Evolutionary conservation across 2,797 vertebrate species (phyloP).

Genomic region (Garrulus glandarius): DNA sequence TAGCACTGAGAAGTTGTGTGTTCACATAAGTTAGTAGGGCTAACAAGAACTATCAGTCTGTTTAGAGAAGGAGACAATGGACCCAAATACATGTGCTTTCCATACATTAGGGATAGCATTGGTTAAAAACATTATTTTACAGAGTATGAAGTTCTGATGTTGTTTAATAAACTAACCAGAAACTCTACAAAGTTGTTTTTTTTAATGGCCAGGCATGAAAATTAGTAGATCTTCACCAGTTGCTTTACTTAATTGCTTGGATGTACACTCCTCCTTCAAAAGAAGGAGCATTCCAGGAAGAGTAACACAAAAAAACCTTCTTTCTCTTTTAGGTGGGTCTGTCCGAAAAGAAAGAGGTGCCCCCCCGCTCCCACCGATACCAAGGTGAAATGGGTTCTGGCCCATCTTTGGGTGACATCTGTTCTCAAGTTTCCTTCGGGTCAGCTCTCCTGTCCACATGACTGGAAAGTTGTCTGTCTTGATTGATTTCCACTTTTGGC

Average conservation of each 20-base stretch:
- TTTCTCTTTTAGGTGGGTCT: slow-evolving; percentile 74
- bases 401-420: not conserved
- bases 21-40: not conserved
- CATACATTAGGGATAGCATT: not conserved
- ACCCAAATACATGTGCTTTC: not conserved
- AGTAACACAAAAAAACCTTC: not conserved
- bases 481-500: slow-evolving; percentile 42
- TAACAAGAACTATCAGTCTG: not conserved
- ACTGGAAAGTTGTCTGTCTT: slow-evolving; percentile 23
- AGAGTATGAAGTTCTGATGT: not conserved
- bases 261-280: not conserved
- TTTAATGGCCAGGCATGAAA: not conserved
- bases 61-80: not conserved
- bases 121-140: not conserved
- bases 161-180: not conserved
- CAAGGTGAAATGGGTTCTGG: slow-evolving; percentile 77
- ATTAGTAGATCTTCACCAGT: not conserved
- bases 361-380: slow-evolving; percentile 81
- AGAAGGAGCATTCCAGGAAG: not conserved
- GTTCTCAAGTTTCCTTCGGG: slow-evolving; percentile 14
- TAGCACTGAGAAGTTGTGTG: not conserved
- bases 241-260: not conserved
- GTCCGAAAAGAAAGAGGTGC: slow-evolving; percentile 82
- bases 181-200: not conserved
- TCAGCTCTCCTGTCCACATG: slow-evolving; percentile 46